phyloP scores from a whole-genome alignment of 1,140 invertebrate species.

The Drosophila grimshawi region DNA sequence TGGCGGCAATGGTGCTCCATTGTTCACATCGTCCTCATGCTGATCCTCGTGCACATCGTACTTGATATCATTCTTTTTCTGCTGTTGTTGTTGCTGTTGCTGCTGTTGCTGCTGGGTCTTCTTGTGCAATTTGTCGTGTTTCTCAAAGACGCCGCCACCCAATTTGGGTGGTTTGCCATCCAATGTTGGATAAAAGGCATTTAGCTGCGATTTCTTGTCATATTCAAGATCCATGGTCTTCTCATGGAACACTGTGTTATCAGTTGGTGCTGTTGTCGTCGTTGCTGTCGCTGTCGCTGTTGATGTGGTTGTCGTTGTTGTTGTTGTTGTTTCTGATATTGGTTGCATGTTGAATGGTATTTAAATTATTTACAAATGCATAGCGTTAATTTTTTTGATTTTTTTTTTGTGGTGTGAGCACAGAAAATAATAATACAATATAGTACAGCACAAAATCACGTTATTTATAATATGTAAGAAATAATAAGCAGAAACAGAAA shows the following conservation, averaged over 20 bases:
- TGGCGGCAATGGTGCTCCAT: constrained; percentile 51
- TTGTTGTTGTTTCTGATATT: constrained; percentile 70
- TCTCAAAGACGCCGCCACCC: constrained; percentile 60
- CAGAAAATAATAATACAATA: constrained; percentile 62
- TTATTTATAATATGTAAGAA: constrained; percentile 23
- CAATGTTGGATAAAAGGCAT: constrained; percentile 81
- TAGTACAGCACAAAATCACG: constrained; percentile 60
- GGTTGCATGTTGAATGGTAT: constrained; percentile 75
- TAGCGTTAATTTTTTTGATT: constrained; percentile 67
- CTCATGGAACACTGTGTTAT: constrained; percentile 35
- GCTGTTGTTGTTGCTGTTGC: constrained; percentile 53
- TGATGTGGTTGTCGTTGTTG: constrained; percentile 47
- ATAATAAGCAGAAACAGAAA: constrained; percentile 22
- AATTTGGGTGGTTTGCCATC: constrained; percentile 82
- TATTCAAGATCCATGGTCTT: constrained; percentile 51
- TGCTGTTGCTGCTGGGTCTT: constrained; percentile 66
- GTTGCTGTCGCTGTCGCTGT: constrained; percentile 43
- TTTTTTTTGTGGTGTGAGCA: constrained; percentile 55
- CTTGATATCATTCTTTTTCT: constrained; percentile 79
- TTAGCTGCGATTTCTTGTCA: constrained; percentile 61
- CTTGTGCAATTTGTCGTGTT: constrained; percentile 70
- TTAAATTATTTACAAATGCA: constrained; percentile 80
- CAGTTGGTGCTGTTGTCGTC: constrained; percentile 31
- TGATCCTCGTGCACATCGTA: constrained; percentile 78
- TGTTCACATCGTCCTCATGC: constrained; percentile 59